Evolutionary conservation across 1,140 invertebrate genomes (phyloP).

Genomic region (Brachionus rubens): DNA sequence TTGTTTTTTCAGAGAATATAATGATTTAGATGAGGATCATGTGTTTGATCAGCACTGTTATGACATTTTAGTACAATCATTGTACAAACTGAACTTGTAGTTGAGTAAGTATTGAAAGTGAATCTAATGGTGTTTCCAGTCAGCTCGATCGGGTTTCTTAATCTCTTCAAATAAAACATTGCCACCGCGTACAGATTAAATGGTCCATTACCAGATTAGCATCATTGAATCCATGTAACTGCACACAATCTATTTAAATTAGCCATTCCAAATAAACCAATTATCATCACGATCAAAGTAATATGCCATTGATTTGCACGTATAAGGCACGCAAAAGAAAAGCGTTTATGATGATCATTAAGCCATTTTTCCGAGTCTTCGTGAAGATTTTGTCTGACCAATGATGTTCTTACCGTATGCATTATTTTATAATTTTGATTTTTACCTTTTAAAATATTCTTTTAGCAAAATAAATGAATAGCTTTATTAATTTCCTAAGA

Average conservation of each 20-base stretch:
- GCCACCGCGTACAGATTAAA: background rate
- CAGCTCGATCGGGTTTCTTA: conserved; percentile 64
- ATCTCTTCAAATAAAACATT: conserved; percentile 46
- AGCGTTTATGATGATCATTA: conserved; percentile 5
- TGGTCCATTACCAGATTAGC: conserved; percentile 27
- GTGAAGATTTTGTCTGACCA: conserved; percentile 25
- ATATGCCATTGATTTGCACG: conserved; percentile 63
- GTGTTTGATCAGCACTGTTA: background rate
- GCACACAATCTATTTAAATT: conserved; percentile 7
- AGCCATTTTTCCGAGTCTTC: background rate
- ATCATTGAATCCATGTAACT: background rate
- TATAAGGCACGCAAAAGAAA: background rate
- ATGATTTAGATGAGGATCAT: conserved; percentile 61
- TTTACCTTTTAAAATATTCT: background rate
- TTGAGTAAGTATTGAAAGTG: conserved; percentile 70
- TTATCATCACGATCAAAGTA: conserved; percentile 72
- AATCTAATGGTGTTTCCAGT: conserved; percentile 69
- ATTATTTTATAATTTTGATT: background rate
- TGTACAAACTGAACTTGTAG: conserved; percentile 75
- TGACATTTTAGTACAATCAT: background rate
- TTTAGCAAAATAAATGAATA: too few species aligned
- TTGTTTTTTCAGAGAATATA: conserved; percentile 66
- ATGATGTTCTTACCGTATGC: conserved; percentile 26
- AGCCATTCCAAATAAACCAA: conserved; percentile 63
- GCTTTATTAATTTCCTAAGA: too few species aligned